Percentiles rank a stretch among this genome's conserved stretches.
Evolutionary conservation across 2,113 vertebrate genomes (phyloP).

Genomic region (Thamnaconus septentrionalis): DNA sequence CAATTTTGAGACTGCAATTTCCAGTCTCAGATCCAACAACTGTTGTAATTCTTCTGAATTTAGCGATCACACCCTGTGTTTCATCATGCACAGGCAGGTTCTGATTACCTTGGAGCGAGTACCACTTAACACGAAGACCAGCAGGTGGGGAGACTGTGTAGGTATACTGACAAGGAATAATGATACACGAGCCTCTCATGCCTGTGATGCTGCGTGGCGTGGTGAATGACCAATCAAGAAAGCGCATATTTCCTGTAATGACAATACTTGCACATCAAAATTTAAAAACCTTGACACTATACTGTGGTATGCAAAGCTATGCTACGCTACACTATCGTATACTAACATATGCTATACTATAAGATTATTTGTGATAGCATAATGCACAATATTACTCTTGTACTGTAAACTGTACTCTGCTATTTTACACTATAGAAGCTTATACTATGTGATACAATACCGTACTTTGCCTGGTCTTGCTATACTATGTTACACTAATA

Average conservation of each 20-base stretch:
- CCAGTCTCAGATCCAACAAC: slow-evolving; percentile 21
- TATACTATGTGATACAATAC: no score
- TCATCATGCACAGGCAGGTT: slow-evolving; percentile 25
- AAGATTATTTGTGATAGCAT: no score
- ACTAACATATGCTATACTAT: no score
- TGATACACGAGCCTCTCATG: slow-evolving; percentile 57
- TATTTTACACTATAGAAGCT: no score
- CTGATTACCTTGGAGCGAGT: slow-evolving; percentile 27
- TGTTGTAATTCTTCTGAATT: slow-evolving; percentile 43
- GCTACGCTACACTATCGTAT: not conserved
- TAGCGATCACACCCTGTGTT: slow-evolving; percentile 1
- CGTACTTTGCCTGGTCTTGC: no score
- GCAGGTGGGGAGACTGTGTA: slow-evolving; percentile 28
- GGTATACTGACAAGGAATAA: slow-evolving; percentile 61
- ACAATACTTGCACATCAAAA: not conserved
- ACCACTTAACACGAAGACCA: slow-evolving; percentile 48
- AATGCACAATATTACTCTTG: no score
- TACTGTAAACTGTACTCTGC: no score
- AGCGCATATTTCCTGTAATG: slow-evolving; percentile 51
- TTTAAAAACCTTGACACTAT: no score
- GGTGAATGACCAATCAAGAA: slow-evolving; percentile 57
- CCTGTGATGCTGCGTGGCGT: slow-evolving; percentile 51
- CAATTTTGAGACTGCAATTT: slow-evolving; percentile 62
- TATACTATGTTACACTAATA: no score
- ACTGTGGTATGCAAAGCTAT: not conserved